phyloP scores from a whole-genome alignment of 2,113 vertebrate species.

The Ammodytes dubius region DNA sequence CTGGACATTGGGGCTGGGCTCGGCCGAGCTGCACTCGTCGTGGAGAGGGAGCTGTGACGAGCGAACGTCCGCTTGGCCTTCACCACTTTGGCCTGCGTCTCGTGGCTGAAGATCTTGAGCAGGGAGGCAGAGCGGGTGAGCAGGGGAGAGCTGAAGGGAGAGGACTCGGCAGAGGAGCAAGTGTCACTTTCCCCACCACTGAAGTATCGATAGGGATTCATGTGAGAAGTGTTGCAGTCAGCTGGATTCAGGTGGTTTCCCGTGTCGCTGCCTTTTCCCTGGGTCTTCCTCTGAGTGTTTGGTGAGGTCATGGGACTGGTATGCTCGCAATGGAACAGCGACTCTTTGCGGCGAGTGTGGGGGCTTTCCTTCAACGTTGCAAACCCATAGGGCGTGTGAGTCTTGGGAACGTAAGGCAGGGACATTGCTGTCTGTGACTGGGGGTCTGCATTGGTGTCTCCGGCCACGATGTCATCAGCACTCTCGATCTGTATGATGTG shows the following conservation, averaged over 20 bases:
- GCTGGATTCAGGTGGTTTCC: conserved; percentile 83
- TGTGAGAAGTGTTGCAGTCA: conserved; percentile 87
- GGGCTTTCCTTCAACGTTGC: conserved; percentile 95
- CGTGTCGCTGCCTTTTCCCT: conserved; percentile 70
- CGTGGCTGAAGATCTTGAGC: conserved; percentile 94
- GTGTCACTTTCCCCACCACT: conserved; percentile 97
- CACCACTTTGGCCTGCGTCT: conserved; percentile 94
- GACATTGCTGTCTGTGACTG: conserved; percentile 94
- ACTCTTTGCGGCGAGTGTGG: conserved; percentile 95
- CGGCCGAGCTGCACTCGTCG: conserved; percentile 93
- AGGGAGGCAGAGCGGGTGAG: conserved; percentile 95
- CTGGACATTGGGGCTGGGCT: conserved; percentile 92
- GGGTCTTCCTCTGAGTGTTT: conserved; percentile 84
- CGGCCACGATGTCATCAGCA: conserved; percentile 88
- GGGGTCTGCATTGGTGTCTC: conserved; percentile 89
- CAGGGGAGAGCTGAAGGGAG: conserved; percentile 93
- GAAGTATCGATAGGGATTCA: conserved; percentile 93
- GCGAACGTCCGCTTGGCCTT: conserved; percentile 92
- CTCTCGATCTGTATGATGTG: conserved; percentile 98
- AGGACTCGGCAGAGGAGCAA: conserved; percentile 95
- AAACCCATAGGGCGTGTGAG: conserved; percentile 95
- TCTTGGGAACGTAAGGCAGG: conserved; percentile 93
- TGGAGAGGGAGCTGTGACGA: conserved; percentile 94
- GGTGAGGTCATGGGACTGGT: conserved; percentile 91
- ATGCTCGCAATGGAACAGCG: conserved; percentile 95